Evolutionary conservation across 2,888 invertebrate genomes (phyloP).

Genomic region (Leptopilina syphax): DNA sequence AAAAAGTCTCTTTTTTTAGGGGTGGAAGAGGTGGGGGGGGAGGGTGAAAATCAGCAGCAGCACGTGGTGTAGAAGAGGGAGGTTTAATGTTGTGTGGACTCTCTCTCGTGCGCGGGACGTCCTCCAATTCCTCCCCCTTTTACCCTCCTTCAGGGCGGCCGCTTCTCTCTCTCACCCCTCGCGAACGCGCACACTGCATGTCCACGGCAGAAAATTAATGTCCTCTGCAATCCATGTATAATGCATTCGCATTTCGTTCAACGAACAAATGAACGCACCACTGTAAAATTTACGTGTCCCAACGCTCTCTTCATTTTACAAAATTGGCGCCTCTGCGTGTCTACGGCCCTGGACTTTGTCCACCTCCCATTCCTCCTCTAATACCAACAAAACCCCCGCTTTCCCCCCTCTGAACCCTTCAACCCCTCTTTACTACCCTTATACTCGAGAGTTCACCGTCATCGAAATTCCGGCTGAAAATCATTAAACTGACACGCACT

Average conservation of each 20-base stretch:
- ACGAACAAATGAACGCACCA: conserved; percentile 75
- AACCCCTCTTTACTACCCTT: conserved; percentile 47
- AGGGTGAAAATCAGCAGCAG: conserved; percentile 23
- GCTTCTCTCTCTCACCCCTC: conserved; percentile 36
- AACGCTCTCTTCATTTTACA: conserved; percentile 33
- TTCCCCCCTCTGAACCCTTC: not conserved
- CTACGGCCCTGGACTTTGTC: conserved; percentile 49
- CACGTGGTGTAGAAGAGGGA: conserved; percentile 57
- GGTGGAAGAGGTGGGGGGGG: not conserved
- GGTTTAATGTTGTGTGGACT: conserved; percentile 13
- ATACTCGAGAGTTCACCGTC: conserved; percentile 63
- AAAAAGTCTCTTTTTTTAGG: not conserved
- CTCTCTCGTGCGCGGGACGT: conserved; percentile 51
- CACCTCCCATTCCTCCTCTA: not conserved
- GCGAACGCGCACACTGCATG: conserved; percentile 69
- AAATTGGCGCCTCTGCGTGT: conserved; percentile 34
- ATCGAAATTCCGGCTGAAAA: conserved; percentile 76
- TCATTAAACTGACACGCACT: conserved; percentile 75
- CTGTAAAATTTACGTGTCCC: conserved; percentile 74
- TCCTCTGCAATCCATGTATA: conserved; percentile 77
- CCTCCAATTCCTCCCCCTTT: conserved; percentile 40
- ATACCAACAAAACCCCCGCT: not conserved
- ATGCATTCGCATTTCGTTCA: conserved; percentile 76
- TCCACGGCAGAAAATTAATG: conserved; percentile 76
- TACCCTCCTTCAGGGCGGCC: conserved; percentile 37